Evolutionary conservation across 2,113 vertebrate species (phyloP).

Genomic region (Mobula birostris): DNA sequence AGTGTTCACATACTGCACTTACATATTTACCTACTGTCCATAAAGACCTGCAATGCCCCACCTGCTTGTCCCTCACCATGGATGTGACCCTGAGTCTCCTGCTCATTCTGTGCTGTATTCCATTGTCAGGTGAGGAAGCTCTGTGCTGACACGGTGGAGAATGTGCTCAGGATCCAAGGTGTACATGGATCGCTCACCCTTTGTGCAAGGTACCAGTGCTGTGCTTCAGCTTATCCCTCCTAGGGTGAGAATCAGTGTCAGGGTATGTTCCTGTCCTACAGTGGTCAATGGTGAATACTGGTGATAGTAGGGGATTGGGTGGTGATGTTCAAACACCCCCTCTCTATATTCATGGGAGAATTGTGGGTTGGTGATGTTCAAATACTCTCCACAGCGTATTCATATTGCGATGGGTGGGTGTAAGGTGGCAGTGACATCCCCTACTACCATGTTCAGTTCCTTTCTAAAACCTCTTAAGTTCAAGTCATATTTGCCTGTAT

Average conservation of each 20-base stretch:
- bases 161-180: slow-evolving; percentile 77
- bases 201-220: slow-evolving; percentile 73
- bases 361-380: too few relatives aligned
- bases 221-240: too few relatives aligned
- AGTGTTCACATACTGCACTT: too few relatives aligned
- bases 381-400: not conserved
- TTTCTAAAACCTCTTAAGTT: not conserved
- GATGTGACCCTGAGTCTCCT: too few relatives aligned
- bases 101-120: not conserved
- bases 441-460: not conserved
- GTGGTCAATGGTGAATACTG: too few relatives aligned
- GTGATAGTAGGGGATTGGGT: too few relatives aligned
- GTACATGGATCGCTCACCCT: slow-evolving; percentile 72
- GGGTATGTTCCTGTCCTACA: too few relatives aligned
- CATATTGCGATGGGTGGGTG: too few relatives aligned
- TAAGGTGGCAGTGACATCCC: not conserved
- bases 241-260: too few relatives aligned
- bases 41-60: too few relatives aligned
- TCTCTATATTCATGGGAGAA: not conserved
- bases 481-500: not conserved
- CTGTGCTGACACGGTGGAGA: slow-evolving; percentile 69
- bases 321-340: not conserved
- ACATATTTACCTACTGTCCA: too few relatives aligned
- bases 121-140: slow-evolving; percentile 78
- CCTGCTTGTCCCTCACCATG: too few relatives aligned